These are phyloP conservation scores for Polyommatus icarus DNA, from an alignment of 2,888 invertebrate genomes.

Conservation along the genomic window DNA sequence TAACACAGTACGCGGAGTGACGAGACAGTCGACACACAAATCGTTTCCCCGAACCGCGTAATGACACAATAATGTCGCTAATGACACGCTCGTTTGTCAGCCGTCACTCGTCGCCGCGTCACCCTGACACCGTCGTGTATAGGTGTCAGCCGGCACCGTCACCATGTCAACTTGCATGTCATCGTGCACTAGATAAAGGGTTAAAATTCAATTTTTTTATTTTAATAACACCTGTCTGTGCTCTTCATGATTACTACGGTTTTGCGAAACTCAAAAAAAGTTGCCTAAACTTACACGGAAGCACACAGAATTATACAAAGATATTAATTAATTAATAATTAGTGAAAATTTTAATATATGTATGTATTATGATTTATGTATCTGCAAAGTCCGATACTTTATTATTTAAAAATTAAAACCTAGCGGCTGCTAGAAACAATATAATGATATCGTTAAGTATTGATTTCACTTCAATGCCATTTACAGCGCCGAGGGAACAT, in stretches of 20 bases:
- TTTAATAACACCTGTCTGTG: neutral
- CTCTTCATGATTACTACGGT: no score
- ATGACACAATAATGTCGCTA: slow-evolving; percentile 65
- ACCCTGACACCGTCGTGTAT: slow-evolving; percentile 62
- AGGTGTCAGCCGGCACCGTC: slow-evolving; percentile 67
- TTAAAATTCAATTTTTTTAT: neutral
- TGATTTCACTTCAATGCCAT: slow-evolving; percentile 26
- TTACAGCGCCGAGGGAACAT: neutral
- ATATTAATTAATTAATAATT: no score
- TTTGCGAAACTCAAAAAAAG: no score
- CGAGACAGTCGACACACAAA: slow-evolving; percentile 16
- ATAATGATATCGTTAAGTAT: neutral
- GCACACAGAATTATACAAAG: no score
- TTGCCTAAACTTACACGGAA: no score
- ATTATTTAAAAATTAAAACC: neutral
- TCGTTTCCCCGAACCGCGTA: slow-evolving; percentile 45
- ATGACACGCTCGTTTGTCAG: slow-evolving; percentile 57
- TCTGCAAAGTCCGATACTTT: neutral
- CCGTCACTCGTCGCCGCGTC: slow-evolving; percentile 61
- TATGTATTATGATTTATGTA: no score
- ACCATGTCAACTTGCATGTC: slow-evolving; percentile 47
- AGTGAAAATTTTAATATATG: no score
- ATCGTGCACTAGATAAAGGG: slow-evolving; percentile 1
- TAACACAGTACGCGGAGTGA: slow-evolving; percentile 29
- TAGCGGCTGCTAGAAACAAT: neutral